A percentile compares a stretch with the other conserved stretches of the same genome.
phyloP scores from a whole-genome alignment of 2,113 vertebrate species.

The Vicugna pacos region DNA sequence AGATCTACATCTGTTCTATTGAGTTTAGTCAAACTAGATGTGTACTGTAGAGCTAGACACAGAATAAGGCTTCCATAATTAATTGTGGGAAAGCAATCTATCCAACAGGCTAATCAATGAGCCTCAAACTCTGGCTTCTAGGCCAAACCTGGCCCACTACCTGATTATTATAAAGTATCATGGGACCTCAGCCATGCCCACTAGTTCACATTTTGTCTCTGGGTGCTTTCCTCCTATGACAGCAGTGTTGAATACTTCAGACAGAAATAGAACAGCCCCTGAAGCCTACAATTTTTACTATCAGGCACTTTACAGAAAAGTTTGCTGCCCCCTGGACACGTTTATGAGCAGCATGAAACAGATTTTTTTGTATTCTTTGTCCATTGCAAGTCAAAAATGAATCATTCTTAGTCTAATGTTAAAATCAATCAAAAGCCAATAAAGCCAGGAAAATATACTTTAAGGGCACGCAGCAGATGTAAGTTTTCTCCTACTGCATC shows the following conservation, averaged over 20 bases:
- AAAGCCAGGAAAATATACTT: neutral
- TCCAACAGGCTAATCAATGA: neutral
- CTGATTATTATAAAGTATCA: neutral
- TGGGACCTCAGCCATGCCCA: neutral
- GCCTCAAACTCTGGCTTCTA: neutral
- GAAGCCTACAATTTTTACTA: neutral
- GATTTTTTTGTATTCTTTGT: neutral
- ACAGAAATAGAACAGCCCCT: neutral
- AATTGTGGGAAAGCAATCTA: neutral
- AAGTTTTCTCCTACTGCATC: neutral
- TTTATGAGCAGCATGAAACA: neutral
- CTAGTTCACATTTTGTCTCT: neutral
- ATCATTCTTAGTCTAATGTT: conserved; percentile 14
- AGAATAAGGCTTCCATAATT: neutral
- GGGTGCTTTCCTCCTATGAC: neutral
- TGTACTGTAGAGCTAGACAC: neutral
- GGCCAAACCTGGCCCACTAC: neutral
- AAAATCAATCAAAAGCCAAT: neutral
- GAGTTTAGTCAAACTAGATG: neutral
- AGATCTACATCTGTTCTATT: neutral
- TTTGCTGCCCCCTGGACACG: neutral
- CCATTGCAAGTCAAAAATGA: neutral
- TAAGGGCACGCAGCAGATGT: neutral
- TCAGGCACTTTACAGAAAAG: neutral
- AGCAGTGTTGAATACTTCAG: neutral